Base-by-base conservation (phyloP, 2,113 vertebrate species). In the Willisornis vidua region DNA sequence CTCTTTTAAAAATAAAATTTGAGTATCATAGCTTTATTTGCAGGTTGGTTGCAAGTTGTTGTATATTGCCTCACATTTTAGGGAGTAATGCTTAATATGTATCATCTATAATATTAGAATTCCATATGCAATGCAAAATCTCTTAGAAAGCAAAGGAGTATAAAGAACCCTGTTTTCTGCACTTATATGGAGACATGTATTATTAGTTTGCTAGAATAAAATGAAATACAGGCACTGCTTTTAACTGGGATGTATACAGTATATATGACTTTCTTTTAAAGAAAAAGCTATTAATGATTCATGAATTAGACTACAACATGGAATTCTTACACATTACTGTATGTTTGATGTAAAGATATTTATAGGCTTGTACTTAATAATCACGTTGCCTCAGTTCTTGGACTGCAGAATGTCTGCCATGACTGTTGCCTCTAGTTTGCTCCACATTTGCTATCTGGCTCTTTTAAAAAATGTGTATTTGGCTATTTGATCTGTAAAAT, bases 121-220 rank as follows among this genome's bases (percentile, higher is more conserved):
- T 87, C 95, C 71, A 88, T 91, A 70, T 66, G 61, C 66, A 86
- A 85, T 54, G 78, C 28, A 52, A 55, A 46, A 66, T 77, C 85
- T 93, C 49, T 90, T 95, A 85, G 57, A 31, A 87, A 93, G 66
- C 87, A 95, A 96, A 87, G 93, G 90, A 97, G 78, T 96, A 97
- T 97, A 98, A 98, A 97, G 79, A 91, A 97, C 89, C 78, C 31
- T 96, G 78, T 94, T 95, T 94, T 96, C 84, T 96, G 88, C 93
- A 94, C 90, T 96, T 96, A 87, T 94, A 79, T 84, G 78, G 52
- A 92, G 73, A 95, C 67, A 93, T 90, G 86, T 89, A 33, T 85
- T 66, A 83, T 62, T 97, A 89, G 59, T 85, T 94, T 65, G 73
- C 79, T 96, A 95, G 94, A 90, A 65, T 90, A 82, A 89, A 91